phyloP scores from a whole-genome alignment of 1,140 invertebrate genomes.

The Thaumatotibia leucotreta region DNA sequence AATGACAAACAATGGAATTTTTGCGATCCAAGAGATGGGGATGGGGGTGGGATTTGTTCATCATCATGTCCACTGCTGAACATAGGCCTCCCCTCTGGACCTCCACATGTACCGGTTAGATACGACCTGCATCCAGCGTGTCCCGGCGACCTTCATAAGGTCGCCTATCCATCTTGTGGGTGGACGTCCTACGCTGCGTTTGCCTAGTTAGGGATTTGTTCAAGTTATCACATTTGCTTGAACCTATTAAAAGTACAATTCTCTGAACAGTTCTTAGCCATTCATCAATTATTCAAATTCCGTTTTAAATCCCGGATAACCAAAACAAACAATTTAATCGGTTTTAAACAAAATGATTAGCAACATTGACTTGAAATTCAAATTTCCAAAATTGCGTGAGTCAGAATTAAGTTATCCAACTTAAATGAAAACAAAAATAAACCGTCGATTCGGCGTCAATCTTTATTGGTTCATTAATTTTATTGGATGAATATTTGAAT shows the following conservation, averaged over 20 bases:
- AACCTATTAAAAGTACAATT: not conserved
- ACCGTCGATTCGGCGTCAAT: not conserved
- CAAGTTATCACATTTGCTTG: too few relatives aligned
- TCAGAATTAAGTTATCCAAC: not conserved
- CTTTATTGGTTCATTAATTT: constrained; percentile 21
- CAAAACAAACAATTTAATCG: not conserved
- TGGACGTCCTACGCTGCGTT: too few relatives aligned
- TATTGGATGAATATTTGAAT: constrained; percentile 36
- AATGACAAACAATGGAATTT: too few relatives aligned
- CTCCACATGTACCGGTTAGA: too few relatives aligned
- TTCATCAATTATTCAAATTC: not conserved
- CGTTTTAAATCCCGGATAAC: not conserved
- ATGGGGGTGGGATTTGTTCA: too few relatives aligned
- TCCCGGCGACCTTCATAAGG: too few relatives aligned
- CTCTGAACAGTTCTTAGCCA: not conserved
- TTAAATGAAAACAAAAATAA: constrained; percentile 15
- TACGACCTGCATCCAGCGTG: too few relatives aligned
- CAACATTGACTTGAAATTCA: not conserved
- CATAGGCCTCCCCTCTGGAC: too few relatives aligned
- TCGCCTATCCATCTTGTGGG: too few relatives aligned
- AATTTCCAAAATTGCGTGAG: not conserved
- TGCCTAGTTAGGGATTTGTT: too few relatives aligned
- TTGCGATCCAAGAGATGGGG: too few relatives aligned
- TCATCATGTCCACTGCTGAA: too few relatives aligned
- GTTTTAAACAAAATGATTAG: not conserved